Conservation (phyloP, 2,888 invertebrate genomes). For the Nezara viridula region DNA sequence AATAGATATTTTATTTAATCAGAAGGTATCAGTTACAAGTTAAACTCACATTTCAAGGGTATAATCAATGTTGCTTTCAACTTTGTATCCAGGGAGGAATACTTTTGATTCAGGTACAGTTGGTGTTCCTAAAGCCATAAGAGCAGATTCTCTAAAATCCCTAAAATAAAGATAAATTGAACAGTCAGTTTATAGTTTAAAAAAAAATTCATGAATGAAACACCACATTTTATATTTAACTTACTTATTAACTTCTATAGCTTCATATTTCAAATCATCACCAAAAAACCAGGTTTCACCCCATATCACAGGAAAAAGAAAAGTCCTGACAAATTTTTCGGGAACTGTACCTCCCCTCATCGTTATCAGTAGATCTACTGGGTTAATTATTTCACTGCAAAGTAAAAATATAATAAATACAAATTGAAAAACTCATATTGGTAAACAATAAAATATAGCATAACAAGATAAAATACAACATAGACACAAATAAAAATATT, state of each 20-base stretch:
- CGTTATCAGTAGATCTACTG: not conserved
- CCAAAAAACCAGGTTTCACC: conserved; percentile 60
- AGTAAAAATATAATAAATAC: not conserved
- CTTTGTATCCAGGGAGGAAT: conserved; percentile 52
- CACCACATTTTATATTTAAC: not conserved
- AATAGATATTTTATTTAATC: not conserved
- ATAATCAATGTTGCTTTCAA: not conserved
- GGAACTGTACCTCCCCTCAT: not conserved
- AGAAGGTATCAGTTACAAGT: not conserved
- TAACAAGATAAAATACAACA: not conserved
- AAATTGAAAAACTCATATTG: not conserved
- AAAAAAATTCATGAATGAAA: not conserved
- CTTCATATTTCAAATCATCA: conserved; percentile 55
- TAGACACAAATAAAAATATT: not conserved
- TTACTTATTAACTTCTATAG: conserved; percentile 60
- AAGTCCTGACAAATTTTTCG: conserved; percentile 16
- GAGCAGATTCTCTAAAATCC: conserved; percentile 34
- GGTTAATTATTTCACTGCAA: conserved; percentile 8
- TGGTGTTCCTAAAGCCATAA: conserved; percentile 34
- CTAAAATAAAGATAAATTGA: conserved; percentile 19
- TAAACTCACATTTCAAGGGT: conserved; percentile 20
- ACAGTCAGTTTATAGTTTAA: not conserved
- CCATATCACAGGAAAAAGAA: conserved; percentile 60
- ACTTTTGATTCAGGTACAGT: not conserved
- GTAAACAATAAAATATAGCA: too few species aligned